Evolutionary conservation across 2,888 invertebrate genomes (phyloP).

Genomic region (Tenthredo distinguenda): DNA sequence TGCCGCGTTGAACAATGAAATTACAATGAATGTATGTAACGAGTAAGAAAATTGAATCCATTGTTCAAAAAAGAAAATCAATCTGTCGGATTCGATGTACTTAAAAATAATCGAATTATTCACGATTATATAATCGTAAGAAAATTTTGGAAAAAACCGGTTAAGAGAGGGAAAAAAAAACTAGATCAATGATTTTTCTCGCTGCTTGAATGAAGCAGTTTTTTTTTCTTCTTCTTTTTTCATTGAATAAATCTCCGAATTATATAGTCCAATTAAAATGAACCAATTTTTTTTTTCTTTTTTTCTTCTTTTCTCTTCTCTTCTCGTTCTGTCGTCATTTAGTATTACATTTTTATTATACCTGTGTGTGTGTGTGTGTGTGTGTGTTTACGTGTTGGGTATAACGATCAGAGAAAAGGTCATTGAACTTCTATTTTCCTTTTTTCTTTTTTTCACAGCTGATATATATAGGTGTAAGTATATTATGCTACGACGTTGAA

Average conservation of each 20-base stretch:
- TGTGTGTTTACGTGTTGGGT: neutral
- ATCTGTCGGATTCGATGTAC: neutral
- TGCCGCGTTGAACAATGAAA: neutral
- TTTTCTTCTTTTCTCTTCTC: neutral
- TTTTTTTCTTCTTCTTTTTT: neutral
- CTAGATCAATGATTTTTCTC: neutral
- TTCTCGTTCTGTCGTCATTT: neutral
- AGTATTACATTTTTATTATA: constrained; percentile 1
- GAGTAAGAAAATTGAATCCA: neutral
- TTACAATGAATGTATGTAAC: neutral
- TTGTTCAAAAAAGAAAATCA: neutral
- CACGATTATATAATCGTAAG: no score
- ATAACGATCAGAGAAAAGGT: constrained; percentile 2
- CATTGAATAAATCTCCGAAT: neutral
- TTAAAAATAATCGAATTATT: neutral
- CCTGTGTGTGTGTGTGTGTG: neutral
- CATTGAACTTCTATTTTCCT: neutral
- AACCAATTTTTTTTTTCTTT: neutral
- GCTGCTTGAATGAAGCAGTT: neutral
- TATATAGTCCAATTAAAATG: neutral
- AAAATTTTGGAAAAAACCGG: no score
- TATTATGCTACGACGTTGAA: neutral
- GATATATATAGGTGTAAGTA: neutral
- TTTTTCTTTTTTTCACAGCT: neutral
- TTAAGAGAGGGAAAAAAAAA: no score